Evolutionary conservation across 2,888 invertebrate species (phyloP).

Genomic region (Acrobasis repandana): DNA sequence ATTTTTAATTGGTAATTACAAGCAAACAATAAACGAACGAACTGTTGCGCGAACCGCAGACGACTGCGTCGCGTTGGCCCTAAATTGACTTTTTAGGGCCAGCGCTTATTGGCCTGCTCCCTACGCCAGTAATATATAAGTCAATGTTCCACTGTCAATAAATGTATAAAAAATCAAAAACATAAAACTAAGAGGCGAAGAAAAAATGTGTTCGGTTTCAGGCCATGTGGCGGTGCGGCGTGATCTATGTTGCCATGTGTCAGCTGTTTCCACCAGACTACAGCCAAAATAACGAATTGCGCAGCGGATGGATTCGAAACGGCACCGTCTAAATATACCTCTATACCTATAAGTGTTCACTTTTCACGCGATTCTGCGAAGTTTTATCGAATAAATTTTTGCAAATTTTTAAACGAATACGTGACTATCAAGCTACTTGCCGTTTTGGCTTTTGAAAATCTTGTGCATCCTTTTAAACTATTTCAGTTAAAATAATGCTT

Average conservation of each 20-base stretch:
- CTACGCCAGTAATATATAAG: too few species aligned
- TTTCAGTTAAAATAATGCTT: too few species aligned
- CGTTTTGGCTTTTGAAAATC: too few species aligned
- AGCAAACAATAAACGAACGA: too few species aligned
- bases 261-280: constrained; percentile 61
- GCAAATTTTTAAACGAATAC: neutral
- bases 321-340: constrained; percentile 43
- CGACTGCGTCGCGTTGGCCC: too few species aligned
- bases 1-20: too few species aligned
- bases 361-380: constrained; percentile 3
- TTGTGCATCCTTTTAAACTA: too few species aligned
- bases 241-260: constrained; percentile 59
- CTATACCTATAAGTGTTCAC: constrained; percentile 24
- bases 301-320: constrained; percentile 51
- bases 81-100: too few species aligned
- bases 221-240: constrained; percentile 46
- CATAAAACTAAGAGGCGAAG: constrained; percentile 22
- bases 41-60: too few species aligned
- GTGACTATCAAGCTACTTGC: too few species aligned
- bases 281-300: constrained; percentile 65
- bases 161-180: constrained; percentile 21
- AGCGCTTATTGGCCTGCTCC: too few species aligned
- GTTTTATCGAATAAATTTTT: neutral
- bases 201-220: constrained; percentile 23
- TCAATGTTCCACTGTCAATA: constrained; percentile 19